Evolutionary conservation across 2,888 invertebrate species (phyloP), one percentile per base, ranked within the genome.

Genomic region (Drosophila stalkeri): DNA sequence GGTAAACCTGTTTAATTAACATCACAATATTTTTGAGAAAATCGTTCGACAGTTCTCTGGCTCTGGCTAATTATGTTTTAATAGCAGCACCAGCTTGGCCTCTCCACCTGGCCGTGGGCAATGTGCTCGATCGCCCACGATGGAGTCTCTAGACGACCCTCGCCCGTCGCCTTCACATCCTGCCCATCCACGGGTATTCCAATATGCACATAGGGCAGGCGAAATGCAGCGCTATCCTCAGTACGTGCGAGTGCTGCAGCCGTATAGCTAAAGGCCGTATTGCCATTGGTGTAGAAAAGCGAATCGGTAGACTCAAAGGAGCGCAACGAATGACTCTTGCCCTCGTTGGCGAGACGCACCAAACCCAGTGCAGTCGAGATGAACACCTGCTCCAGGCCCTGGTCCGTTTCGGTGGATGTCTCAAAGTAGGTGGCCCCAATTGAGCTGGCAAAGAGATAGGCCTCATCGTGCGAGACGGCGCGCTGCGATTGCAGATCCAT

Each of bases 381-480:
- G 90, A 97, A 97, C 37, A 97, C 95, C 76, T 95, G 94, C 84
- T 96, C 96, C 57, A 97, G 95, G 0, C 97, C 96, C 94, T 96
- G 95, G 89, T 96, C 96, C 75, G 95, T 94, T 74, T 96, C 93
- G 0, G 97, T 98, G 0, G 98, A 98, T 0, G 97, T 96, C 92
- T 98, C 98, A 84, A 96, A 96, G 93, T 97, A 98, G 12, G 94
- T 94, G 3, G 97, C 98, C n/a, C 96, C 97, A 64, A 98, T 97
- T 8, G 95, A 95, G 9, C 94, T 94, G 0, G 98, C 97, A 93
- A 96, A 98, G 57, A 95, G 94, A 61, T 94, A 92, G 0, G 97
- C 98, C 86, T 97, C 97, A 33, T 95, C 95, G 2, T 94, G 93
- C 0, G 94, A 91, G 0, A 96, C 96, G 51, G 95, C 94, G 51